Percentiles rank a stretch among this genome's conserved stretches.
Conservation (phyloP, 2,888 invertebrate species). For the Amiota mariae region DNA sequence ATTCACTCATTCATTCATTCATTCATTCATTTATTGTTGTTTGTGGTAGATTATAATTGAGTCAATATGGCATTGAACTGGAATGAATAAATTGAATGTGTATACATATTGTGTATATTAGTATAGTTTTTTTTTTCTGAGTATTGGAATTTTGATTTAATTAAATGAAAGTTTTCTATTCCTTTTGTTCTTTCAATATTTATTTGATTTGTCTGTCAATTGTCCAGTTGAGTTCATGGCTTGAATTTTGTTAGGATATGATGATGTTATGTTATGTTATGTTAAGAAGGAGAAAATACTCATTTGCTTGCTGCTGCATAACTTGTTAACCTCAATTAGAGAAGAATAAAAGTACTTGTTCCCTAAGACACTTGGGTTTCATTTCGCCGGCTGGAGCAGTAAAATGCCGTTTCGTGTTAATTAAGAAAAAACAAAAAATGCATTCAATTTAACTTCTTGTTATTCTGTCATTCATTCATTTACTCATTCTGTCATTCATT, state of each 20-base stretch:
- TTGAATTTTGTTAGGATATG: no score
- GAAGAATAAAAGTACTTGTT: background rate
- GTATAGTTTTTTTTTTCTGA: background rate
- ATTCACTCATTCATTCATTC: background rate
- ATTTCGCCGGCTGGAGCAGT: background rate
- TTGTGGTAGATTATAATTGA: conserved; percentile 22
- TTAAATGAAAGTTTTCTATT: conserved; percentile 16
- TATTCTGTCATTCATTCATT: background rate
- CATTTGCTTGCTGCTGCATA: conserved; percentile 5
- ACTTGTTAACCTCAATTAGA: conserved; percentile 26
- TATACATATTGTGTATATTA: background rate
- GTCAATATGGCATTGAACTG: background rate
- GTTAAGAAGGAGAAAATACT: background rate
- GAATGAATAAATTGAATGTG: background rate
- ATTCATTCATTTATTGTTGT: background rate
- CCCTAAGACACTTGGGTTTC: conserved; percentile 7
- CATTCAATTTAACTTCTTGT: conserved; percentile 16
- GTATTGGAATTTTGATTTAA: background rate
- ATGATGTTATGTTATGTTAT: conserved; percentile 5
- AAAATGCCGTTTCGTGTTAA: conserved; percentile 52
- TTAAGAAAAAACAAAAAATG: conserved; percentile 55
- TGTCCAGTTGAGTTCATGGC: background rate
- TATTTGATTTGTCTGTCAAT: background rate
- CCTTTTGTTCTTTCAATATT: conserved; percentile 1
- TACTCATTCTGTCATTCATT: background rate